Base-by-base conservation (phyloP, 2,113 vertebrate genomes). In the Pyxicephalus adspersus region DNA sequence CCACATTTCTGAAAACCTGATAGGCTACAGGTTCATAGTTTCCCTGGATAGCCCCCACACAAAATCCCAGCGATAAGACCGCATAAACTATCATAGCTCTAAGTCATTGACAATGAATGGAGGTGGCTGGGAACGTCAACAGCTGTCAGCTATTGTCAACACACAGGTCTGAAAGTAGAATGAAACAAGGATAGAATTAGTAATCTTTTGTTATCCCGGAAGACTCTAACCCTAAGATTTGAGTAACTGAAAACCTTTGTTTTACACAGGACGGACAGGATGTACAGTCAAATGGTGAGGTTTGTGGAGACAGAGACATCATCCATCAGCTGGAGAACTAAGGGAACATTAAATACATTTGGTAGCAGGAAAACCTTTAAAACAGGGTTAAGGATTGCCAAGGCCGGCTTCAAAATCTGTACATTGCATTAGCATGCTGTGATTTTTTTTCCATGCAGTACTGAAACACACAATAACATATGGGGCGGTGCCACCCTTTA, bases 1-100 rank as follows among this genome's bases (percentile, higher is more conserved):
- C 96, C 0, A 87, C 58, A 15, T 87, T 84, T 1, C 20, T 85
- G 72, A 97, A 93, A 34, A 78, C 23, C 23, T 78, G 76, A 4
- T 78, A 78, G 7, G 51, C 76, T 23, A 31, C 3, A 5, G 76
- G 11, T 5, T 78, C 76, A 22, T 26, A 7, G 45, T 16, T 52
- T 8, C 23, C 64, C 13, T 66, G 61, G 5, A 67, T 66, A 26
- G 55, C 18, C 26, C 52, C n/a, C 18, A 25, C 63, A 23, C 9
- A 25, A n/a, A 78, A 38, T 58, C 51, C 54, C 29, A 64, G 34
- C 16, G 57, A 25, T 17, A 78, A 66, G 29, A 66, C 55, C 4
- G n/a, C 16, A 52, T 11, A 65, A 17, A 78, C 4, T 15, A 57
- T 67, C 76, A 78, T 66, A 5, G n/a, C 51, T 66, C 15, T 45